Evolutionary conservation across 2,113 vertebrate genomes (phyloP).

Genomic region (Panurus biarmicus): DNA sequence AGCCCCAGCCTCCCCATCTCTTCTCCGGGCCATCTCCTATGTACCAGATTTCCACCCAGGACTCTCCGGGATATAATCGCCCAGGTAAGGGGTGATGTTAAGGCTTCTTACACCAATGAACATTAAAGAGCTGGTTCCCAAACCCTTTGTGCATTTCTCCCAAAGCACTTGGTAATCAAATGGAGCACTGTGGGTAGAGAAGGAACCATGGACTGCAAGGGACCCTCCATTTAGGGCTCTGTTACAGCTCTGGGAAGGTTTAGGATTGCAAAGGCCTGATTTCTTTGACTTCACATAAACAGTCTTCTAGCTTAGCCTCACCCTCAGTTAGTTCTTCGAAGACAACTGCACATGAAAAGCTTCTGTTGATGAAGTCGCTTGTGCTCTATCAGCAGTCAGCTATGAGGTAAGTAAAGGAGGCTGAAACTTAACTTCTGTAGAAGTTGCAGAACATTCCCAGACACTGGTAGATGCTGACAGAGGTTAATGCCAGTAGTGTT

Average conservation of each 20-base stretch:
- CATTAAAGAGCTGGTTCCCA: not conserved
- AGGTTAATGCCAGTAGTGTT: not conserved
- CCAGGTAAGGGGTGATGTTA: conserved; percentile 61
- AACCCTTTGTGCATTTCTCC: not conserved
- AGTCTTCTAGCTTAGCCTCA: not conserved
- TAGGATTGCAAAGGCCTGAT: not conserved
- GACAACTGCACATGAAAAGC: not conserved
- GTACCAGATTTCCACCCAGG: conserved; percentile 76
- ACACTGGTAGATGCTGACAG: not conserved
- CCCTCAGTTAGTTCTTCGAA: not conserved
- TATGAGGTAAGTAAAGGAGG: not conserved
- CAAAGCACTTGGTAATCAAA: not conserved
- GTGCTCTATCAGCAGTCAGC: not conserved
- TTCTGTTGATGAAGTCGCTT: not conserved
- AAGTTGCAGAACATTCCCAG: not conserved
- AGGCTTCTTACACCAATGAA: not conserved
- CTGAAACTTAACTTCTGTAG: not conserved
- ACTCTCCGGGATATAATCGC: conserved; percentile 74
- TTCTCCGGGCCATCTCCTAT: conserved; percentile 76
- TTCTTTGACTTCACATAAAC: not conserved
- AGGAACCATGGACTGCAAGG: not conserved
- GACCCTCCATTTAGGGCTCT: not conserved
- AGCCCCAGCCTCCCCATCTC: conserved; percentile 74
- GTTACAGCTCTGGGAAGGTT: not conserved
- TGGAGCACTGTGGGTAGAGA: not conserved